Conservation (phyloP, 2,113 vertebrate genomes). For the Oophaga pumilio region DNA sequence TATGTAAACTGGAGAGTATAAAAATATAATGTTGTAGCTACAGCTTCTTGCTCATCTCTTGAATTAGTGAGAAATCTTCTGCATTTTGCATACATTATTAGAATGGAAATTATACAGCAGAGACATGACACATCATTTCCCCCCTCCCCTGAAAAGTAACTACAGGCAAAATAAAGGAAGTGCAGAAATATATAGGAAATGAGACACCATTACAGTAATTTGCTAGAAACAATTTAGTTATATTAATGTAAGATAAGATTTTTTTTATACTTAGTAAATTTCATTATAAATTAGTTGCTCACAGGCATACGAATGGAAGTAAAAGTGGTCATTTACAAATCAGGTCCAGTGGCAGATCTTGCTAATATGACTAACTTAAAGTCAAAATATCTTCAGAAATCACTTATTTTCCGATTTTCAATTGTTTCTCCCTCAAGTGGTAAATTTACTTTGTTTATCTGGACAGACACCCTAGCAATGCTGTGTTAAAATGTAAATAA, state of each 20-base stretch:
- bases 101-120: neutral
- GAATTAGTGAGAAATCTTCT: neutral
- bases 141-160: neutral
- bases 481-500: too few species aligned
- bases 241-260: neutral
- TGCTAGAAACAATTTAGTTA: neutral
- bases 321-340: neutral
- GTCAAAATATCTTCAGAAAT: too few species aligned
- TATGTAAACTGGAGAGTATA: neutral
- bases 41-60: neutral
- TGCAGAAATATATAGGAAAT: neutral
- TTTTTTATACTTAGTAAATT: neutral
- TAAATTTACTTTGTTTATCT: too few species aligned
- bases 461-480: too few species aligned
- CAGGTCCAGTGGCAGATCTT: neutral
- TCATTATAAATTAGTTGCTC: neutral
- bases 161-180: neutral
- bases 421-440: too few species aligned
- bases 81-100: slow-evolving; percentile 4
- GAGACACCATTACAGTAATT: slow-evolving; percentile 7
- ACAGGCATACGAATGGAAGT: neutral
- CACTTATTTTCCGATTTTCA: too few species aligned
- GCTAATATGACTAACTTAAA: neutral
- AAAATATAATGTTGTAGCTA: neutral
- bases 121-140: slow-evolving; percentile 4